These are phyloP conservation scores for Drosophila prolongata DNA, from an alignment of 2,888 invertebrate genomes.

Conservation along the genomic window DNA sequence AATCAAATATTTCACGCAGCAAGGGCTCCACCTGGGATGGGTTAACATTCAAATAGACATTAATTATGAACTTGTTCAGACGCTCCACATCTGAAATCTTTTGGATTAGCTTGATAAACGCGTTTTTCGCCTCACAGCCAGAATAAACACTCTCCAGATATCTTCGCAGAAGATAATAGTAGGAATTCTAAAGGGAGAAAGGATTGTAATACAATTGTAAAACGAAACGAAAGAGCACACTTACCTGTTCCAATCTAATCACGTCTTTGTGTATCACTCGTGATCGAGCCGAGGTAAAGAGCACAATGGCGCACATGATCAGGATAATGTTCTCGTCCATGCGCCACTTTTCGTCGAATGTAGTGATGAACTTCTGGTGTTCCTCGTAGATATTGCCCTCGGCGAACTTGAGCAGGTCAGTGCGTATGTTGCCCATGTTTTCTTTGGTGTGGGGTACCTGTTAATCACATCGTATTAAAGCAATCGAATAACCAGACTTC, in stretches of 20 bases:
- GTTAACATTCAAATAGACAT: slow-evolving; percentile 96
- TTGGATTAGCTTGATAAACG: slow-evolving; percentile 94
- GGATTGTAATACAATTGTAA: too few relatives aligned
- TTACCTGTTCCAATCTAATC: slow-evolving; percentile 93
- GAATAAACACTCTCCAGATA: slow-evolving; percentile 93
- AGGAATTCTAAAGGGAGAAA: slow-evolving; percentile 89
- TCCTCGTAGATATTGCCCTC: slow-evolving; percentile 95
- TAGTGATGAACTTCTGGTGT: slow-evolving; percentile 93
- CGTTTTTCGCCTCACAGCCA: slow-evolving; percentile 94
- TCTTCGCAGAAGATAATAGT: slow-evolving; percentile 93
- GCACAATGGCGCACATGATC: slow-evolving; percentile 94
- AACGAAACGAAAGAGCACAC: background rate
- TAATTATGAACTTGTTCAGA: slow-evolving; percentile 95
- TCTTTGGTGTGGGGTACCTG: slow-evolving; percentile 92
- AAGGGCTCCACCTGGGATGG: slow-evolving; percentile 96
- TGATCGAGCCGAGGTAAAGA: slow-evolving; percentile 94
- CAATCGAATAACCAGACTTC: background rate
- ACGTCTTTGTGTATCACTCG: slow-evolving; percentile 93
- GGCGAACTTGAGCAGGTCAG: slow-evolving; percentile 95
- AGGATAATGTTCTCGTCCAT: slow-evolving; percentile 95
- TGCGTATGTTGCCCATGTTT: slow-evolving; percentile 91
- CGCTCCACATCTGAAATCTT: slow-evolving; percentile 95
- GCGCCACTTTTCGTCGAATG: slow-evolving; percentile 94
- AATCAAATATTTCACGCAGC: slow-evolving; percentile 97
- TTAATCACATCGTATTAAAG: slow-evolving; percentile 16